Percentiles rank a stretch among this genome's conserved stretches.
Conservation (phyloP, 2,888 invertebrate genomes). For the Drosophila tripunctata region DNA sequence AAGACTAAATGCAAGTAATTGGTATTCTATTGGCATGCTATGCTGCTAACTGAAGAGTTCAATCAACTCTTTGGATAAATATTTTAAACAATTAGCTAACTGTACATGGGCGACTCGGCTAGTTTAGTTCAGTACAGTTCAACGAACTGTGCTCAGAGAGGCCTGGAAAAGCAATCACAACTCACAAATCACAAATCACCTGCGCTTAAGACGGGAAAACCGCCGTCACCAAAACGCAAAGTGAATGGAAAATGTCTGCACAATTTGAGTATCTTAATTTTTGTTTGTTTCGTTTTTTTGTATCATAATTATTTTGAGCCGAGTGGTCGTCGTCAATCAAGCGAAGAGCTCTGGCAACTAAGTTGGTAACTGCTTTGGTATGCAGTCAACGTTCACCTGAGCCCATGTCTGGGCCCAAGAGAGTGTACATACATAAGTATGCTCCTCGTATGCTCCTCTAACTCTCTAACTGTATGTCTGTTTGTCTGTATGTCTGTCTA, state of each 20-base stretch:
- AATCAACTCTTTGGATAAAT: conserved; percentile 54
- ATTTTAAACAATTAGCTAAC: conserved; percentile 63
- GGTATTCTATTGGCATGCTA: too few relatives aligned
- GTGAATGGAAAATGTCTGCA: conserved; percentile 76
- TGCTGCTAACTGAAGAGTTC: conserved; percentile 53
- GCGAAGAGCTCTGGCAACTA: conserved; percentile 40
- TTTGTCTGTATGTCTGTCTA: background rate
- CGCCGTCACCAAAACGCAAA: conserved; percentile 67
- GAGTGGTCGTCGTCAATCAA: conserved; percentile 58
- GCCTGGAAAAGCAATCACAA: conserved; percentile 50
- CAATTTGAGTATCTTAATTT: conserved; percentile 39
- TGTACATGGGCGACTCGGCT: conserved; percentile 31
- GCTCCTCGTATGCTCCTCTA: background rate
- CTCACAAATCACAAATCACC: too few relatives aligned
- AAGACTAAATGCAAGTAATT: too few relatives aligned
- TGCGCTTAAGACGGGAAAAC: conserved; percentile 63
- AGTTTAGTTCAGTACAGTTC: conserved; percentile 42
- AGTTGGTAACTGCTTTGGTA: conserved; percentile 39
- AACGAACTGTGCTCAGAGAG: conserved; percentile 34
- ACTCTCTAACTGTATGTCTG: background rate
- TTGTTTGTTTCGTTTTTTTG: conserved; percentile 4
- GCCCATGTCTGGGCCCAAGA: conserved; percentile 7
- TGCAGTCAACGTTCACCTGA: conserved; percentile 52
- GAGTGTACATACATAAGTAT: too few relatives aligned
- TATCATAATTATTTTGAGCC: conserved; percentile 41